A percentile compares a stretch with the other conserved stretches of the same genome.
Evolutionary conservation across 37 sponge, comb jelly and placozoan genomes (phyloP).

Genomic region (Halichondria panicea): DNA sequence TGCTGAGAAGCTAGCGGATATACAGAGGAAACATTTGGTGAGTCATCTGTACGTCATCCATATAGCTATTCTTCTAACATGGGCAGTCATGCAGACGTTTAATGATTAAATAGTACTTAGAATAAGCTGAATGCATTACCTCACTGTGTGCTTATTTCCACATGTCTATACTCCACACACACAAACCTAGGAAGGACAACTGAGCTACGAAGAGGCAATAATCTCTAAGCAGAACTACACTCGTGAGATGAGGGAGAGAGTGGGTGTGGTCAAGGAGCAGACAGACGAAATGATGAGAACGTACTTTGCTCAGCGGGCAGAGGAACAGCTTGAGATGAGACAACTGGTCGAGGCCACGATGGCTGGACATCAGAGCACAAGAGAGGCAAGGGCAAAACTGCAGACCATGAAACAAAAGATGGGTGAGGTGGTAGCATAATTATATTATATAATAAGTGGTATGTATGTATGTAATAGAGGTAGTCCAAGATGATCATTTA

Average conservation of each 20-base stretch:
- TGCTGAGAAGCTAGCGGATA: slow-evolving; percentile 80
- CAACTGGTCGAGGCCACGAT: slow-evolving; percentile 77
- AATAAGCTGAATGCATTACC: neutral
- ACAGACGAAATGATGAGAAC: slow-evolving; percentile 71
- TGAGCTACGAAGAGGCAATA: slow-evolving; percentile 97
- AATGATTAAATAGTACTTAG: neutral
- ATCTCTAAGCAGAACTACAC: slow-evolving; percentile 78
- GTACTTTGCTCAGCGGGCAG: slow-evolving; percentile 76
- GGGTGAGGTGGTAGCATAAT: slow-evolving; percentile 33
- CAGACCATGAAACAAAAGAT: slow-evolving; percentile 86
- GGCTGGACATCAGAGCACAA: slow-evolving; percentile 76
- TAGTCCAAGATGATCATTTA: neutral
- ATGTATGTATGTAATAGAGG: no score
- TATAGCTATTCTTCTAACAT: neutral
- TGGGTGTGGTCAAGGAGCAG: slow-evolving; percentile 78
- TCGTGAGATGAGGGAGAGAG: slow-evolving; percentile 61
- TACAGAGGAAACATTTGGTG: slow-evolving; percentile 77
- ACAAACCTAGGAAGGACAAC: slow-evolving; percentile 67
- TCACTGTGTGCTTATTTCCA: neutral
- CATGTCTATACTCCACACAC: neutral
- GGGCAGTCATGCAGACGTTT: neutral
- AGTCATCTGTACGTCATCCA: neutral
- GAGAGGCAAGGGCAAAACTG: slow-evolving; percentile 74
- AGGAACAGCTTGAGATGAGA: slow-evolving; percentile 80
- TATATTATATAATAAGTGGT: neutral